A percentile compares a stretch with the other conserved stretches of the same genome.
Evolutionary conservation across 2,113 vertebrate species (phyloP).

Genomic region (Columbina picui): DNA sequence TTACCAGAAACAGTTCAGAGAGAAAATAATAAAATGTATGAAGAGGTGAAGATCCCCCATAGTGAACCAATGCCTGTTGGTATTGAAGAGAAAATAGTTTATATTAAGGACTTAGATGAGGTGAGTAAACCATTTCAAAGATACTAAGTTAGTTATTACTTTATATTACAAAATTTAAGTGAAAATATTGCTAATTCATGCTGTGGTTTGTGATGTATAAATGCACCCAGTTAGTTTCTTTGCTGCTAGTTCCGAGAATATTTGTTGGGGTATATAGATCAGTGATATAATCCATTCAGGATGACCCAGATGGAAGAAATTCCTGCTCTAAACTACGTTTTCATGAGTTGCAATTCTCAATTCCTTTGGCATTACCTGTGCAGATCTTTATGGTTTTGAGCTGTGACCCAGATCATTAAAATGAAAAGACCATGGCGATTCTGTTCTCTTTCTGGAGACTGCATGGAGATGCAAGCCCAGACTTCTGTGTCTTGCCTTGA

Average conservation of each 20-base stretch:
- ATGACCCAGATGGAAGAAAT: neutral
- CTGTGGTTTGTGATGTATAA: neutral
- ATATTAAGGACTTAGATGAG: slow-evolving; percentile 93
- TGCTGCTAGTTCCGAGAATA: neutral
- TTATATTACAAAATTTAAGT: neutral
- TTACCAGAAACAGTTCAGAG: slow-evolving; percentile 91
- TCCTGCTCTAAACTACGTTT: neutral
- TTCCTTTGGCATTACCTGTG: neutral
- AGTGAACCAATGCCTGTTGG: slow-evolving; percentile 90
- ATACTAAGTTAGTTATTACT: neutral
- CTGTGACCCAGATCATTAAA: neutral
- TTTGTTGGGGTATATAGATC: neutral
- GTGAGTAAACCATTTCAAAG: slow-evolving; percentile 72
- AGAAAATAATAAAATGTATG: slow-evolving; percentile 93
- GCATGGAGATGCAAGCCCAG: neutral
- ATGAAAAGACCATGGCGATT: neutral
- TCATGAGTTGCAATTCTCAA: neutral
- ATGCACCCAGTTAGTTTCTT: neutral
- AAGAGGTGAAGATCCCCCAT: slow-evolving; percentile 93
- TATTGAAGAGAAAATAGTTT: slow-evolving; percentile 91
- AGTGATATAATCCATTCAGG: neutral
- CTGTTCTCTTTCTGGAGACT: neutral
- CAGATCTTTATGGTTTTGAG: neutral
- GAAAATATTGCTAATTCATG: neutral
- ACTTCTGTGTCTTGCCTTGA: neutral